Evolutionary conservation across 2,888 invertebrate genomes (phyloP).

Genomic region (Lutraria lutraria): DNA sequence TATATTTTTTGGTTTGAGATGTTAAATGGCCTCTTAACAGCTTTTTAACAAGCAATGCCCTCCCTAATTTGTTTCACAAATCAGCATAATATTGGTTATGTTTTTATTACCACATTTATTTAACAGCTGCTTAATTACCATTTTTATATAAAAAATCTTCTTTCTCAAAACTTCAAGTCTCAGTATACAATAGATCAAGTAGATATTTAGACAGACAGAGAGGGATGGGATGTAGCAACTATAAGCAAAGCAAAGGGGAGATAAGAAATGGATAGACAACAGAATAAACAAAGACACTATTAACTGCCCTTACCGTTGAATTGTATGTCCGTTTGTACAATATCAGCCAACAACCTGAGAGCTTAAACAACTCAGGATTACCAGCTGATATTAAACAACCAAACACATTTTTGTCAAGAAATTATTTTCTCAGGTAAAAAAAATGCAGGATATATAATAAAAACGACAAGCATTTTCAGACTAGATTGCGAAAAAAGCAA

Average conservation of each 20-base stretch:
- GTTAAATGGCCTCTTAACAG: no score
- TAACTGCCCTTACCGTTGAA: conserved; percentile 71
- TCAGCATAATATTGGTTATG: no score
- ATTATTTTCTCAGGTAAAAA: conserved; percentile 20
- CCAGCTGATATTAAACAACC: conserved; percentile 98
- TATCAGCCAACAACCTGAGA: conserved; percentile 86
- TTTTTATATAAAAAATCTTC: no score
- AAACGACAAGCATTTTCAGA: conserved; percentile 50
- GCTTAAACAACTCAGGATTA: conserved; percentile 90
- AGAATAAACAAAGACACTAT: conserved; percentile 42
- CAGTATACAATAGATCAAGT: neutral
- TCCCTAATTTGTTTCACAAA: no score
- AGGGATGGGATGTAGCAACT: conserved; percentile 35
- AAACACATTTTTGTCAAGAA: conserved; percentile 75
- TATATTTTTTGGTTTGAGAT: no score
- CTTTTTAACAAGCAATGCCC: no score
- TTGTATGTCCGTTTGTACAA: conserved; percentile 76
- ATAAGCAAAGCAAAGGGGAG: conserved; percentile 8
- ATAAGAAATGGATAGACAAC: conserved; percentile 10
- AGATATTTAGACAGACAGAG: conserved; percentile 32
- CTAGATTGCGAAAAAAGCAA: conserved; percentile 56
- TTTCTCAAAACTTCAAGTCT: neutral
- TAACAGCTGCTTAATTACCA: no score
- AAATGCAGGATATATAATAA: conserved; percentile 35
- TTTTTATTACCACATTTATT: no score